Evolutionary conservation across 2,113 vertebrate genomes (phyloP), one percentile per base, ranked within the genome.

Genomic region (Hypomesus transpacificus): DNA sequence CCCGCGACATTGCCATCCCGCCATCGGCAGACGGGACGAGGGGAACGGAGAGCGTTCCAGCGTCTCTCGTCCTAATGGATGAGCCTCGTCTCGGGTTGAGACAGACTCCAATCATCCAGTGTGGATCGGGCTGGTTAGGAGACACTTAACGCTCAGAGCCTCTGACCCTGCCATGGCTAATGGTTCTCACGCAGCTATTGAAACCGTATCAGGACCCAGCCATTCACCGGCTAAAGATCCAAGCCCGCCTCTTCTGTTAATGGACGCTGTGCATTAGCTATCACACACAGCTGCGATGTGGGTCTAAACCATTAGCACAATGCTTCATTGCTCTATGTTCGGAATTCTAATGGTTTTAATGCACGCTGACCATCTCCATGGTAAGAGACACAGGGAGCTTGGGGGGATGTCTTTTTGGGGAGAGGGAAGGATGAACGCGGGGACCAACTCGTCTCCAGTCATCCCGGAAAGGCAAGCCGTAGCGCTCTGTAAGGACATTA

Each of bases 111-210:
- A 72, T 73, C 14, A 60, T 79, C 81, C 88, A 84, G 84, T 86
- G 83, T 85, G 84, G 83, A 86, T 86, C 85, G 82, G 83, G 85
- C 89, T 82, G 85, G 87, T 83, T 83, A 83, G 86, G 79, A 76
- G 84, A 87, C 83, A 81, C 83, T 86, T 81, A 87, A 80, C 76
- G 76, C 46, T 24, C 81, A 58, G 79, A 67, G 34, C 58, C 75
- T 81, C 82, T 84, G 79, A 85, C 83, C 84, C 75, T 84, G 83
- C 81, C 80, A 76, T 57, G 64, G 86, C 83, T 90, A 88, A 87
- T 85, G 83, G 86, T 82, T 84, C 82, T 89, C 74, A 0, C 7
- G 9, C 76, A 87, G 81, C 83, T 87, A 82, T 74, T 87, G 81
- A 89, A 87, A 87, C 86, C 73, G 76, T 84, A 89, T 89, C 81